Evolutionary conservation across 2,113 vertebrate genomes (phyloP).

Genomic region (Junco hyemalis): DNA sequence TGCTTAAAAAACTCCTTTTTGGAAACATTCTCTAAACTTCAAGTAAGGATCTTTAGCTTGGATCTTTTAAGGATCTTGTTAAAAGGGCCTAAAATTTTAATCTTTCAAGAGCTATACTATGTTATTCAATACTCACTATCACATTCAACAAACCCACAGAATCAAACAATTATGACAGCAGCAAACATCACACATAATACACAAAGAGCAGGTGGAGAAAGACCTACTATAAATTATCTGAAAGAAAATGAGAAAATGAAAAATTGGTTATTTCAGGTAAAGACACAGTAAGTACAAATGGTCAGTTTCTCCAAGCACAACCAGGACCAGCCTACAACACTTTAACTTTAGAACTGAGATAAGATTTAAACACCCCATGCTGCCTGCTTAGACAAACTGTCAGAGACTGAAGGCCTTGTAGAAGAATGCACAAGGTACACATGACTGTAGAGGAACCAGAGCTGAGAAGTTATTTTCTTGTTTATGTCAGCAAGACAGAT

Average conservation of each 20-base stretch:
- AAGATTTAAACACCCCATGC: neutral
- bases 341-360: neutral
- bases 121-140: neutral
- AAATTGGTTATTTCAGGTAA: neutral
- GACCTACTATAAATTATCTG: neutral
- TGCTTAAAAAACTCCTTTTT: neutral
- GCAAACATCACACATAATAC: neutral
- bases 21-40: neutral
- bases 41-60: neutral
- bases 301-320: neutral
- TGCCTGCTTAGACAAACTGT: neutral
- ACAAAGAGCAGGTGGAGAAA: neutral
- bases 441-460: neutral
- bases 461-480: neutral
- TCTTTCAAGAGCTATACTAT: neutral
- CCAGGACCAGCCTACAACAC: neutral
- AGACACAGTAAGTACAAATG: neutral
- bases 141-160: neutral
- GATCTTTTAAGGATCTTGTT: neutral
- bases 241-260: neutral
- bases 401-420: neutral
- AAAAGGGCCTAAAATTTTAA: neutral
- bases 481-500: neutral
- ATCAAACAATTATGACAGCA: neutral
- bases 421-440: rapidly evolving